Percentiles rank a stretch among this genome's conserved stretches.
These are phyloP conservation scores for Cheilosia scutellata DNA, from an alignment of 2,888 invertebrate genomes.

Conservation along the genomic window DNA sequence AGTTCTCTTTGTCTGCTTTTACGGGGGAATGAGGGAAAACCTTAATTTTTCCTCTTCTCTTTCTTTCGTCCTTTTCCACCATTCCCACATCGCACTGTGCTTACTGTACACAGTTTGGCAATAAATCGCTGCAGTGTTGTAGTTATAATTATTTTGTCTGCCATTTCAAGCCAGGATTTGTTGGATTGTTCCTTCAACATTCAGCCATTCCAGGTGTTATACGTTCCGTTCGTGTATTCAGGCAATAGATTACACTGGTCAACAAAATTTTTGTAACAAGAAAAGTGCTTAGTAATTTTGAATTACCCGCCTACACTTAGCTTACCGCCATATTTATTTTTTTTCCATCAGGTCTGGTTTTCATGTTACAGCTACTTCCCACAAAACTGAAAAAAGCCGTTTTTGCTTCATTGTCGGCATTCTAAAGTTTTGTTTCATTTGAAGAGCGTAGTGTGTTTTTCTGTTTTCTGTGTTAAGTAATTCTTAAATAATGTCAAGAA, in stretches of 20 bases:
- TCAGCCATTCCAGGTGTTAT: constrained; percentile 62
- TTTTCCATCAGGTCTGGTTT: too few species aligned
- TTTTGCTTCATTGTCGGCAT: too few species aligned
- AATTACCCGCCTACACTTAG: too few species aligned
- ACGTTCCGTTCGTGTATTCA: constrained; percentile 68
- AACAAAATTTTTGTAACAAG: too few species aligned
- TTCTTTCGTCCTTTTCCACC: neutral
- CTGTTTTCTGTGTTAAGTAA: too few species aligned
- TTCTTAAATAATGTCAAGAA: too few species aligned
- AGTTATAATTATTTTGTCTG: constrained; percentile 75
- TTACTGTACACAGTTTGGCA: constrained; percentile 56
- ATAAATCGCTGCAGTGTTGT: constrained; percentile 70
- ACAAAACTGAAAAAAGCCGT: too few species aligned
- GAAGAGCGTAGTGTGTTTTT: too few species aligned
- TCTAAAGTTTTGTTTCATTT: too few species aligned
- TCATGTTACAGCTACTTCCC: too few species aligned
- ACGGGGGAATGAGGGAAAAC: constrained; percentile 23
- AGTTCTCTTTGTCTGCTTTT: constrained; percentile 49
- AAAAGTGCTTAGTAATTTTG: too few species aligned
- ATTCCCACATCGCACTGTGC: constrained; percentile 21
- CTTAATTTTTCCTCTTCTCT: constrained; percentile 60
- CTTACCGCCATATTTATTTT: too few species aligned
- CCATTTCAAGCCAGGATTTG: constrained; percentile 44
- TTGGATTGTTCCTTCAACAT: neutral
- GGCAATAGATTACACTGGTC: constrained; percentile 75